These are phyloP conservation scores for Apus apus DNA, from an alignment of 2,113 vertebrate species.

Conservation along the genomic window DNA sequence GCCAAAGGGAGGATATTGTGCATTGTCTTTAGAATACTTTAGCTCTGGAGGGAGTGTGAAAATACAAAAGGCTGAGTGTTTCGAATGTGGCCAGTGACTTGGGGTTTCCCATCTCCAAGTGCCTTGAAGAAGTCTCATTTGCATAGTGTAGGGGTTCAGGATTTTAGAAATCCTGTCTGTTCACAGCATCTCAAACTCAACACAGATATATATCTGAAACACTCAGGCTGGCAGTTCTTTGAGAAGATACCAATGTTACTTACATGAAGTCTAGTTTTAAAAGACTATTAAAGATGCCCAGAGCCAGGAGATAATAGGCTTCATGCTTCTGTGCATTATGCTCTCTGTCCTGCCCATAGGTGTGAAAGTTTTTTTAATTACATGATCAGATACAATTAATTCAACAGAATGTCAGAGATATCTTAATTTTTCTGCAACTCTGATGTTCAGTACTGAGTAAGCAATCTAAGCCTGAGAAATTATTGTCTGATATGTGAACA, in stretches of 20 bases:
- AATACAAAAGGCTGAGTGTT: not conserved
- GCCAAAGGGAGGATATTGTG: not conserved
- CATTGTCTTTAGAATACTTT: not conserved
- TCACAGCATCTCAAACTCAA: not conserved
- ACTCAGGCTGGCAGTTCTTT: not conserved
- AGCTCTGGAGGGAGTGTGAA: not conserved
- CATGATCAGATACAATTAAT: accelerated
- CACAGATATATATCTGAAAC: not conserved
- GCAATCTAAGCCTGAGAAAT: not conserved
- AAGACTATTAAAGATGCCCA: not conserved
- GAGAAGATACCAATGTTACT: not conserved
- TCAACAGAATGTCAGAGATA: not conserved
- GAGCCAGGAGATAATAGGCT: not conserved
- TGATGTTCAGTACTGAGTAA: not conserved
- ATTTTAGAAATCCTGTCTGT: not conserved
- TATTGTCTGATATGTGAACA: not conserved
- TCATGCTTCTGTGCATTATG: not conserved
- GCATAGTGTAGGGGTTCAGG: not conserved
- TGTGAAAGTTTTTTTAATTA: not conserved
- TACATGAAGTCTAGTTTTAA: not conserved
- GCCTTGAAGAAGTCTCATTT: not conserved
- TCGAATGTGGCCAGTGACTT: not conserved
- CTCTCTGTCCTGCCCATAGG: not conserved
- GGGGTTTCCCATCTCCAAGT: not conserved
- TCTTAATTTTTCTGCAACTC: not conserved